Conservation (phyloP, 2,888 invertebrate species). For the Linnaemya tessellans region DNA sequence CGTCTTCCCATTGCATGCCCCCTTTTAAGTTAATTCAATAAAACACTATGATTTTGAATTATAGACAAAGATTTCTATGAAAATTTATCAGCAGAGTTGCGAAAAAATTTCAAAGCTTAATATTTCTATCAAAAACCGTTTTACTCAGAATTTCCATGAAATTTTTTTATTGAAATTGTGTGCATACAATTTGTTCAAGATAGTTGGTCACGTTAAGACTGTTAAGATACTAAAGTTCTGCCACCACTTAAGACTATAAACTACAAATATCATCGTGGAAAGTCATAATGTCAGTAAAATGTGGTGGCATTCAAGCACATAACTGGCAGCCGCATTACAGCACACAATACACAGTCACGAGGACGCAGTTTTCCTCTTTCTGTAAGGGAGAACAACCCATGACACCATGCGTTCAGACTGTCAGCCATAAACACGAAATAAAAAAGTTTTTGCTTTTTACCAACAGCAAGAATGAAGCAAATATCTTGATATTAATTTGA, state of each 20-base stretch:
- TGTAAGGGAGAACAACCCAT: slow-evolving; percentile 25
- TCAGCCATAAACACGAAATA: neutral
- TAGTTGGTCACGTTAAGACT: slow-evolving; percentile 46
- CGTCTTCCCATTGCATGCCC: too few relatives aligned
- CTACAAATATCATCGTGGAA: slow-evolving; percentile 67
- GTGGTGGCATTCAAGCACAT: slow-evolving; percentile 65
- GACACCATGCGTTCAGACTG: slow-evolving; percentile 23
- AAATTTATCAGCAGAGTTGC: too few relatives aligned
- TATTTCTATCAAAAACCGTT: too few relatives aligned
- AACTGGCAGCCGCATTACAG: slow-evolving; percentile 66
- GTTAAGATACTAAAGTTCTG: neutral
- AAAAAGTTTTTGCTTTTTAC: neutral
- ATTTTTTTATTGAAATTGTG: neutral
- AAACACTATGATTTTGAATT: too few relatives aligned
- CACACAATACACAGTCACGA: slow-evolving; percentile 63
- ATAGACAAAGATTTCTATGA: too few relatives aligned
- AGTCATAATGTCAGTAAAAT: slow-evolving; percentile 72
- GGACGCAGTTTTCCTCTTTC: slow-evolving; percentile 38
- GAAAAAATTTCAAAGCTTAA: too few relatives aligned
- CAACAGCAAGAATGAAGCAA: neutral
- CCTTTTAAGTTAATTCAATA: too few relatives aligned
- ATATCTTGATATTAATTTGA: neutral
- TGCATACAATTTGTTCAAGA: neutral
- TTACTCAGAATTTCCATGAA: too few relatives aligned
- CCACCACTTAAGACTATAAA: slow-evolving; percentile 51